These are phyloP conservation scores for Steinernema scapterisci DNA, from an alignment of 2,888 invertebrate genomes.

Conservation along the genomic window DNA sequence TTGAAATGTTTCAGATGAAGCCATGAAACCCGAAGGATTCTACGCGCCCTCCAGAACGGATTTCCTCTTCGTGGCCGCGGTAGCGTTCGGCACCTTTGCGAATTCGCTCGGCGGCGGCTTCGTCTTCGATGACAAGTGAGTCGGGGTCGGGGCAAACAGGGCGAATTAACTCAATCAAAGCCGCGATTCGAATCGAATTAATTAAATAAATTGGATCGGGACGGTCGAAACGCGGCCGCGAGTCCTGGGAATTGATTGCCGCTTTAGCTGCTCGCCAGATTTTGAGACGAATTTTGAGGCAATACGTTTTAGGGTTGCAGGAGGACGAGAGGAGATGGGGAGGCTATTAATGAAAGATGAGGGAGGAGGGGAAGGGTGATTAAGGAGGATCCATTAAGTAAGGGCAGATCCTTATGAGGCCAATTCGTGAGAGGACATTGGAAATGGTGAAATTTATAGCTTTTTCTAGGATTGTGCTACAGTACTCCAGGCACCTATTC, in stretches of 20 bases:
- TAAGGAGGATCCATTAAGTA: no score
- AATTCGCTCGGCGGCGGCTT: slow-evolving; percentile 46
- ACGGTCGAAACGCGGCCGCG: background rate
- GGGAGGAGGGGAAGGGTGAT: background rate
- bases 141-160: background rate
- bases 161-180: slow-evolving; percentile 3
- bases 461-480: no score
- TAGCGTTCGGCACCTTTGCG: slow-evolving; percentile 39
- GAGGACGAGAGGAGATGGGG: background rate
- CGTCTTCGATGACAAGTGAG: slow-evolving; percentile 52
- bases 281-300: slow-evolving; percentile 6
- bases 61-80: slow-evolving; percentile 35
- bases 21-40: background rate
- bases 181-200: slow-evolving; percentile 30
- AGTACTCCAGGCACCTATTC: no score
- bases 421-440: no score
- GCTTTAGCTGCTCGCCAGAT: background rate
- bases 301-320: background rate
- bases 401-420: no score
- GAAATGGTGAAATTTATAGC: no score
- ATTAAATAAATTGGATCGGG: slow-evolving; percentile 24
- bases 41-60: background rate
- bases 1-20: background rate
- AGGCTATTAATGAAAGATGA: background rate
- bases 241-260: slow-evolving; percentile 18